phyloP scores from a whole-genome alignment of 2,888 invertebrate species.

The Idaea aversata region DNA sequence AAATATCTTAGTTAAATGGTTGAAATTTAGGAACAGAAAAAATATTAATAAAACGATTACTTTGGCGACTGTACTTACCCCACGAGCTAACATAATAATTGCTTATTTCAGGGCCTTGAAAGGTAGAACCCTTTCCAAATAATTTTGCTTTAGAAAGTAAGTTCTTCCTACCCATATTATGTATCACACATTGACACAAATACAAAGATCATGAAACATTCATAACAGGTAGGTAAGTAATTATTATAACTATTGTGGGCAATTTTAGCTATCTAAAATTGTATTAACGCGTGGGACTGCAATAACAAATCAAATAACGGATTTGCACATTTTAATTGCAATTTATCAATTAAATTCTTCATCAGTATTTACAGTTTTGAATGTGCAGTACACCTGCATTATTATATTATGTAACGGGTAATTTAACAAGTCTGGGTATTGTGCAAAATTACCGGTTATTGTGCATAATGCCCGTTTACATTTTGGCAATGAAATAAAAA shows the following conservation, averaged over 20 bases:
- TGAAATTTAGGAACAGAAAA: neutral
- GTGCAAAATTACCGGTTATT: too few relatives aligned
- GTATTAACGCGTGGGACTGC: too few relatives aligned
- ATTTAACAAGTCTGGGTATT: neutral
- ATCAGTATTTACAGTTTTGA: too few relatives aligned
- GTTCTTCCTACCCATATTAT: neutral
- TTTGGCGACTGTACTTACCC: neutral
- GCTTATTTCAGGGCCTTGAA: neutral
- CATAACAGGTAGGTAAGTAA: neutral
- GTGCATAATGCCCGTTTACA: too few relatives aligned
- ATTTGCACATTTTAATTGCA: neutral
- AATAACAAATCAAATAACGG: neutral
- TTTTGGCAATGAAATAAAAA: too few relatives aligned
- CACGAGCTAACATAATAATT: neutral
- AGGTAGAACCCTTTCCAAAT: neutral
- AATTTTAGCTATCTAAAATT: too few relatives aligned
- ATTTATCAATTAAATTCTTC: neutral
- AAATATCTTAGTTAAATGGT: neutral
- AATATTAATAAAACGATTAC: neutral
- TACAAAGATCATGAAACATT: neutral
- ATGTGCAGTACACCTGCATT: neutral
- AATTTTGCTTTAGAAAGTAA: neutral
- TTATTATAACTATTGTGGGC: neutral
- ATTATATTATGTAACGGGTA: neutral
- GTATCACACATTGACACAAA: neutral